Conservation (phyloP, 2,797 vertebrate genomes). For the Perodicticus potto region DNA sequence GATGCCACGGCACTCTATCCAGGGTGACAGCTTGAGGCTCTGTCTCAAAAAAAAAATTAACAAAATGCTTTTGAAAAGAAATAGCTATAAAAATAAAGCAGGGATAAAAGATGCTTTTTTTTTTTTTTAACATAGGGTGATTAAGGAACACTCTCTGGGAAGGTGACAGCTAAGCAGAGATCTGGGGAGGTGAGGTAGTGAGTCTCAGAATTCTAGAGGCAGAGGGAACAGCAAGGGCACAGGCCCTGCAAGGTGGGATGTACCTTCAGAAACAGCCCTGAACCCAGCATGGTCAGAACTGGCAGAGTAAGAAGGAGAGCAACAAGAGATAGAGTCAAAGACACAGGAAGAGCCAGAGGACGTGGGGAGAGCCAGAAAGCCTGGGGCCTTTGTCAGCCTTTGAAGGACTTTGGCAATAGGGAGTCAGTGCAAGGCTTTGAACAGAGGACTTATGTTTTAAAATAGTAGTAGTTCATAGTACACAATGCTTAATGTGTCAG, state of each 20-base stretch:
- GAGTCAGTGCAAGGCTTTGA: neutral
- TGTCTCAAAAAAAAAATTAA: no score
- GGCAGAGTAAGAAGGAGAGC: neutral
- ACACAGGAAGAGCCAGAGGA: neutral
- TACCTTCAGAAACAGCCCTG: neutral
- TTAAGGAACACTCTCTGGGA: neutral
- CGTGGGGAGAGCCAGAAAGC: neutral
- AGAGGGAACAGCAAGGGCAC: neutral
- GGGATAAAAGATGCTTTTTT: no score
- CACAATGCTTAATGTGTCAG: neutral
- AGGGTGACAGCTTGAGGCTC: no score
- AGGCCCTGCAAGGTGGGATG: neutral
- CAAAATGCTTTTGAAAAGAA: no score
- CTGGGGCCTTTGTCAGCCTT: neutral
- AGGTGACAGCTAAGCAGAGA: neutral
- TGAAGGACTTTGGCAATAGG: neutral
- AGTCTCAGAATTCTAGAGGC: neutral
- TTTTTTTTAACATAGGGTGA: neutral
- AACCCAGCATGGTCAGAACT: rapidly evolving
- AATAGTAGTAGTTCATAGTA: neutral
- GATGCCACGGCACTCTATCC: no score
- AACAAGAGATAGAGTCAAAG: neutral
- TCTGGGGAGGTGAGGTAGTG: neutral
- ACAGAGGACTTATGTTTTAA: neutral
- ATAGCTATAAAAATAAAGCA: no score